A percentile compares a stretch with the other conserved stretches of the same genome.
These are phyloP conservation scores for Chloroceryle amazona DNA, from an alignment of 2,797 vertebrate species.

Conservation along the genomic window DNA sequence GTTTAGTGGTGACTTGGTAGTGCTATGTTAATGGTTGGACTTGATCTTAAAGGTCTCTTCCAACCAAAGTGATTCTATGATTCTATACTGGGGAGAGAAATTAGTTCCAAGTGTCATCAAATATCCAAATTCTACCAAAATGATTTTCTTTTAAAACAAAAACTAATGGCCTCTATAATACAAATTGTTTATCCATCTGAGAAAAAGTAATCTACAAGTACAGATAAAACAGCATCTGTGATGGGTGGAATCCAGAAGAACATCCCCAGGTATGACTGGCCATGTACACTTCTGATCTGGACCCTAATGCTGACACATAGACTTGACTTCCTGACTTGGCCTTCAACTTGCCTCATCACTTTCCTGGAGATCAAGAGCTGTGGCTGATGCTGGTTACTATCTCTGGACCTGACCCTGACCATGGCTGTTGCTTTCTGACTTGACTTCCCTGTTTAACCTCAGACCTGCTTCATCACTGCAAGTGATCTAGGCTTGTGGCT, in stretches of 20 bases:
- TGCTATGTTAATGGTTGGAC: background rate
- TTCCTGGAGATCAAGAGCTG: background rate
- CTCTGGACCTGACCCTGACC: background rate
- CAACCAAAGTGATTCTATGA: background rate
- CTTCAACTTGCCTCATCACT: background rate
- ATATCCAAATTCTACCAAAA: background rate
- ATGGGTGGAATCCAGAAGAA: background rate
- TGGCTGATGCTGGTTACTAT: background rate
- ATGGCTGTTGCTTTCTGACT: background rate
- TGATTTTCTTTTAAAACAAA: background rate
- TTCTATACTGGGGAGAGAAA: background rate
- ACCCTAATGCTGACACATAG: background rate
- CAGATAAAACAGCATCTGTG: background rate
- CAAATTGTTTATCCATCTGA: background rate
- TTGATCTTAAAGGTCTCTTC: background rate
- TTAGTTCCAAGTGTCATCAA: background rate
- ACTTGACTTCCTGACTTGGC: background rate
- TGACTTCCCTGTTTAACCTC: background rate
- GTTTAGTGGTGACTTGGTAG: background rate
- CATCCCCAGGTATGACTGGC: background rate
- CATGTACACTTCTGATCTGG: fast-evolving
- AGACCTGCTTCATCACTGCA: background rate
- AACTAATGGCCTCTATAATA: background rate
- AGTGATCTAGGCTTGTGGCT: background rate
- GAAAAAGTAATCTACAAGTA: background rate